Percentiles rank a stretch among this genome's conserved stretches.
Evolutionary conservation across 2,797 vertebrate species (phyloP).

Genomic region (Sebastes variabilis): DNA sequence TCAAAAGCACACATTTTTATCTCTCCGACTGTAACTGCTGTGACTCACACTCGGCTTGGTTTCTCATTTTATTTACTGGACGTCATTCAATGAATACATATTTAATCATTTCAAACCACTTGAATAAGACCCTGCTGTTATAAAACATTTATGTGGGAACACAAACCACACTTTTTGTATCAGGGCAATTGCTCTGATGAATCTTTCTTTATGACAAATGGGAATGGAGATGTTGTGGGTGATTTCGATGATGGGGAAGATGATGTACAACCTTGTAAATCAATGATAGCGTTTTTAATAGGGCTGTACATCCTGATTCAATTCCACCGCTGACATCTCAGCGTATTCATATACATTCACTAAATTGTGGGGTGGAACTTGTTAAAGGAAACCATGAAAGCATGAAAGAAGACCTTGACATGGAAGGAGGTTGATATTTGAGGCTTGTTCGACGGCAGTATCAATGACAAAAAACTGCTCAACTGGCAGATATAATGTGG

Average conservation of each 20-base stretch:
- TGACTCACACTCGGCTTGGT: not conserved
- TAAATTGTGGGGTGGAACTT: constrained; percentile 12
- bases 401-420: constrained; percentile 40
- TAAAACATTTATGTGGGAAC: not conserved
- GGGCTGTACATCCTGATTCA: constrained; percentile 10
- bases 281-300: constrained; percentile 13
- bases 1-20: not conserved
- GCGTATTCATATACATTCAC: not conserved
- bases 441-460: constrained; percentile 1
- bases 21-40: not conserved
- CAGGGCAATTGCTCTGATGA: not conserved
- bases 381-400: not conserved
- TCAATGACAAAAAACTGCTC: constrained; percentile 36
- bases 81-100: not conserved
- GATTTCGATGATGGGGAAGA: constrained; percentile 9
- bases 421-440: constrained; percentile 16
- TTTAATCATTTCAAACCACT: not conserved
- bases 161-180: not conserved
- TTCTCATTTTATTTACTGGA: constrained; percentile 2
- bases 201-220: constrained; percentile 3
- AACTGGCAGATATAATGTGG: constrained; percentile 29
- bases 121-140: not conserved
- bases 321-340: constrained; percentile 1
- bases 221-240: constrained; percentile 29
- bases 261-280: constrained; percentile 28